A percentile compares a stretch with the other conserved stretches of the same genome.
Conservation (phyloP, 2,797 vertebrate species). For the Bradypodion pumilum region DNA sequence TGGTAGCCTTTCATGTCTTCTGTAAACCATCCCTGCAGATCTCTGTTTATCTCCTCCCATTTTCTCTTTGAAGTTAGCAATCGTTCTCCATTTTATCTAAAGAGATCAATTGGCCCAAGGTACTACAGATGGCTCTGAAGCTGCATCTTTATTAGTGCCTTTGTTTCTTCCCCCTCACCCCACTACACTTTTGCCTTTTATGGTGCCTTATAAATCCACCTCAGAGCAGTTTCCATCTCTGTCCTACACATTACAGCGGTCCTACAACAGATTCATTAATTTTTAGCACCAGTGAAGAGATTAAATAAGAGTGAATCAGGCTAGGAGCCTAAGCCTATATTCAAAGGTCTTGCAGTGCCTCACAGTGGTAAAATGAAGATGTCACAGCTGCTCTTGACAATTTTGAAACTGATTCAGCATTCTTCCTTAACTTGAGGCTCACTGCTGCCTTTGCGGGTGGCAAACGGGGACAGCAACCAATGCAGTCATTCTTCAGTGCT, state of each 20-base stretch:
- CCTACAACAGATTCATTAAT: slow-evolving; percentile 60
- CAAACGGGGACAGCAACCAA: background rate
- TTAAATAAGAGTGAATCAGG: background rate
- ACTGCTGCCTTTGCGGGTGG: background rate
- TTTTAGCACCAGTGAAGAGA: slow-evolving; percentile 44
- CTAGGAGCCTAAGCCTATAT: background rate
- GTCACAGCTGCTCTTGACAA: background rate
- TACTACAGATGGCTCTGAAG: slow-evolving; percentile 39
- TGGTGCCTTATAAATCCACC: slow-evolving; percentile 50
- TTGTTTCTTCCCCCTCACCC: background rate
- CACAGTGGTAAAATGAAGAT: slow-evolving; percentile 27
- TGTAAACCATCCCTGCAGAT: background rate
- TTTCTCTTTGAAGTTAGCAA: slow-evolving; percentile 34
- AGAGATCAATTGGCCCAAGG: slow-evolving; percentile 41
- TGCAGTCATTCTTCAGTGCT: background rate
- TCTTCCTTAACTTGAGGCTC: background rate
- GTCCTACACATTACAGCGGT: slow-evolving; percentile 42
- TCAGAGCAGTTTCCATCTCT: slow-evolving; percentile 51
- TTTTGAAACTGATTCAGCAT: background rate
- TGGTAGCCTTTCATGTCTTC: slow-evolving; percentile 28
- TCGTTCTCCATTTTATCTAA: slow-evolving; percentile 34
- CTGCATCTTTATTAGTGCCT: slow-evolving; percentile 54
- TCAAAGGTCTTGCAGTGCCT: slow-evolving; percentile 36
- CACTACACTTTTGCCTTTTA: slow-evolving; percentile 34
- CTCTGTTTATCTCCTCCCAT: slow-evolving; percentile 12